Percentiles rank a stretch among this genome's conserved stretches.
Evolutionary conservation across 2,888 invertebrate species (phyloP).

Genomic region (Leptogaster cylindrica): DNA sequence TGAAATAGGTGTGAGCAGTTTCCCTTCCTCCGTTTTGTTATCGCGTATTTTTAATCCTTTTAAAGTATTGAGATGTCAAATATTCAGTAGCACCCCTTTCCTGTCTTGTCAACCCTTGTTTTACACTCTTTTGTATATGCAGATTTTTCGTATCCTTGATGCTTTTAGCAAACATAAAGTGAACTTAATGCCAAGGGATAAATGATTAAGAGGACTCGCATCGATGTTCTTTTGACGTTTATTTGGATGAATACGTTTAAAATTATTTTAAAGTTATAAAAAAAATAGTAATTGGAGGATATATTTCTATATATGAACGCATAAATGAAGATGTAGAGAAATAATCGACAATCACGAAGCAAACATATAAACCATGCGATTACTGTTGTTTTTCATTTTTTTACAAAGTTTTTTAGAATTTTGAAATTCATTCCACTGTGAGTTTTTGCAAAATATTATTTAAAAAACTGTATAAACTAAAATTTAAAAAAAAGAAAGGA

Average conservation of each 20-base stretch:
- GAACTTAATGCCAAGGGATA: slow-evolving; percentile 24
- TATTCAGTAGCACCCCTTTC: slow-evolving; percentile 29
- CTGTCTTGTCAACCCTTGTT: slow-evolving; percentile 12
- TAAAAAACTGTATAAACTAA: too few species aligned
- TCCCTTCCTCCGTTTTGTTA: neutral
- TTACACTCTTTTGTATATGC: slow-evolving; percentile 36
- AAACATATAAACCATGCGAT: too few species aligned
- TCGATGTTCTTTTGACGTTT: slow-evolving; percentile 40
- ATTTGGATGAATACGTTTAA: slow-evolving; percentile 28
- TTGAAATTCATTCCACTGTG: too few species aligned
- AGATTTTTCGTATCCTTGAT: slow-evolving; percentile 40
- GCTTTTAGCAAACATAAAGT: slow-evolving; percentile 25
- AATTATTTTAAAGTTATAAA: too few species aligned
- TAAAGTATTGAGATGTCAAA: slow-evolving; percentile 38
- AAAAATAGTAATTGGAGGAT: too few species aligned
- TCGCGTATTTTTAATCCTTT: slow-evolving; percentile 32
- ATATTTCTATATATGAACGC: too few species aligned
- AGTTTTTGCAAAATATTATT: too few species aligned
- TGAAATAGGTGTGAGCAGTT: slow-evolving; percentile 38
- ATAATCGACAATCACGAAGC: too few species aligned
- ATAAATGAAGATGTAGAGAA: too few species aligned
- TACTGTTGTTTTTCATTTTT: too few species aligned
- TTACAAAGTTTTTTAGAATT: too few species aligned
- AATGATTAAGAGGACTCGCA: slow-evolving; percentile 28
- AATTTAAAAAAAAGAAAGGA: too few species aligned